These are phyloP conservation scores for Cyrtonyx montezumae DNA, from an alignment of 2,113 vertebrate species.

Conservation along the genomic window DNA sequence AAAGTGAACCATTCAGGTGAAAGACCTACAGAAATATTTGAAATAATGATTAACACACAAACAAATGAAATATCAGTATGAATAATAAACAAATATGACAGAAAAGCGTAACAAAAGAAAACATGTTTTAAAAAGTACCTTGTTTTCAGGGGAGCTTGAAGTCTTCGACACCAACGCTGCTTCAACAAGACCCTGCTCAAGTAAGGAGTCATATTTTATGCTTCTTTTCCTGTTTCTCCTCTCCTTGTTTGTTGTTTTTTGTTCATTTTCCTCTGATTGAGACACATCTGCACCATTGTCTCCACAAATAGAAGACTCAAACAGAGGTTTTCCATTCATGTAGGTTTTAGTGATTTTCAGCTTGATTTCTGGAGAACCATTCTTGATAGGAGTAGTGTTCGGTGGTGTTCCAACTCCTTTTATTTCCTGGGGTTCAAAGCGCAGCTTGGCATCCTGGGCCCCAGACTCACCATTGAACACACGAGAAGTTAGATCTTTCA, in stretches of 20 bases:
- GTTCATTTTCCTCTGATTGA: conserved; percentile 74
- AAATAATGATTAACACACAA: neutral
- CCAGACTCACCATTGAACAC: conserved; percentile 91
- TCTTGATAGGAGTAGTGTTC: conserved; percentile 82
- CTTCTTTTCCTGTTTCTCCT: conserved; percentile 82
- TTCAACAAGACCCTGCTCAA: conserved; percentile 77
- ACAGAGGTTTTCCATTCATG: conserved; percentile 85
- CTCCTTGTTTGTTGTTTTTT: conserved; percentile 76
- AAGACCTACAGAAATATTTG: neutral
- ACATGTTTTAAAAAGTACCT: conserved; percentile 64
- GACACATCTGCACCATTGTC: conserved; percentile 78
- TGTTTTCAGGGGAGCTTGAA: conserved; percentile 68
- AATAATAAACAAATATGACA: neutral
- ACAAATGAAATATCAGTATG: neutral
- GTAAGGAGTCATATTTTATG: conserved; percentile 77
- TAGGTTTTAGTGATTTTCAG: conserved; percentile 92
- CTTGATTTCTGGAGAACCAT: conserved; percentile 88
- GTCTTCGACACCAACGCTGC: conserved; percentile 67
- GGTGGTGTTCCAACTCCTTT: conserved; percentile 85
- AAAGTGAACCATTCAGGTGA: neutral
- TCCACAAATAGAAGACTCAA: conserved; percentile 87
- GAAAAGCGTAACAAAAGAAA: neutral
- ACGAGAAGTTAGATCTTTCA: conserved; percentile 92
- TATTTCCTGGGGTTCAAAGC: conserved; percentile 81
- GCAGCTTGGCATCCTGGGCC: conserved; percentile 83